These are phyloP conservation scores for Meleagris gallopavo DNA, from an alignment of 2,113 vertebrate species.

Conservation along the genomic window DNA sequence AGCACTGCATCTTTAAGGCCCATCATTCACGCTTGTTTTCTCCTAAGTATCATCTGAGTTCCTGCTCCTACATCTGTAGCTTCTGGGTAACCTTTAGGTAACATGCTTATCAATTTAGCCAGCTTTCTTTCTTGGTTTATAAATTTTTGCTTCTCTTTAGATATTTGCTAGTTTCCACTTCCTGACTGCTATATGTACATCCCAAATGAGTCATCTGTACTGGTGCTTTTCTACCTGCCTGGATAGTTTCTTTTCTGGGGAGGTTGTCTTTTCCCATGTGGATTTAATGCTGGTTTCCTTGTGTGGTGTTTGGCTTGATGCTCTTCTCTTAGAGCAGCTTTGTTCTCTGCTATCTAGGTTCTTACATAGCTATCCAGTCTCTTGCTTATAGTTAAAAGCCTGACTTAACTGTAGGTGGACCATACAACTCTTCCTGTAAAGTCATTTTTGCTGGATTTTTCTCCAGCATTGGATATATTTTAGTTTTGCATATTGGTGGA, in stretches of 20 bases:
- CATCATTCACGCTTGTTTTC: background rate
- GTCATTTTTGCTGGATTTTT: background rate
- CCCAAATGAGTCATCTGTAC: too few species aligned
- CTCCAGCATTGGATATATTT: background rate
- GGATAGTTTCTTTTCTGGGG: background rate
- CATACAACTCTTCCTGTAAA: background rate
- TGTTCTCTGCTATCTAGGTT: background rate
- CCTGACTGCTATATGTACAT: background rate
- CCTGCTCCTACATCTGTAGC: background rate
- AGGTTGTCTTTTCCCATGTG: background rate
- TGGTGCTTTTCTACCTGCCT: background rate
- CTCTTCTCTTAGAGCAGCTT: background rate
- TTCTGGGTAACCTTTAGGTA: background rate
- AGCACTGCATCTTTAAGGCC: background rate
- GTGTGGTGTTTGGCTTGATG: background rate
- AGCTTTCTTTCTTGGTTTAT: background rate
- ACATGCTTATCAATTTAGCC: accelerated
- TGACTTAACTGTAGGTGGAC: background rate
- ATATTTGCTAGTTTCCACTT: background rate
- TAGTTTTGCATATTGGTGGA: background rate
- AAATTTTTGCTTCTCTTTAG: background rate
- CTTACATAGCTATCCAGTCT: background rate
- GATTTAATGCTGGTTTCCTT: background rate
- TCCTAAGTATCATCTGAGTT: background rate
- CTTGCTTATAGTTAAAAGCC: background rate